These are phyloP conservation scores for Diplazon laetatorius DNA, from an alignment of 2,888 invertebrate genomes.

Conservation along the genomic window DNA sequence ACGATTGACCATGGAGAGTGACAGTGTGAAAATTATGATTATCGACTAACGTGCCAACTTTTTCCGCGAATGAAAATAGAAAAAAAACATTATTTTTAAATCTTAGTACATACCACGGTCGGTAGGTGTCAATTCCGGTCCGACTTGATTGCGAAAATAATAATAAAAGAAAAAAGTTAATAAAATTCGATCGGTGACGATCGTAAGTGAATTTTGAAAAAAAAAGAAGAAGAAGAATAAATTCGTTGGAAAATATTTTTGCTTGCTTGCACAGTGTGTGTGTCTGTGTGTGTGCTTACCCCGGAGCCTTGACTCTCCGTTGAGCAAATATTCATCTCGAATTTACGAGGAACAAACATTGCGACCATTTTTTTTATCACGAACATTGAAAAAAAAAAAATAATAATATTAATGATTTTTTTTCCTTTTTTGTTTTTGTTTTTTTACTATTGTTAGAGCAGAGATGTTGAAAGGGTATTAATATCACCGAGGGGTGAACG, in stretches of 20 bases:
- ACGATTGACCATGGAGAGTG: too few species aligned
- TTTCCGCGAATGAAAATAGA: background rate
- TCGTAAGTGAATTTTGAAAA: too few species aligned
- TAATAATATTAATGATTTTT: too few species aligned
- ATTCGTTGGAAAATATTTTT: background rate
- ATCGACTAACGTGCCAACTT: background rate
- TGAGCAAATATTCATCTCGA: constrained; percentile 40
- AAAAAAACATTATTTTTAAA: background rate
- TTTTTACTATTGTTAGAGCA: too few species aligned
- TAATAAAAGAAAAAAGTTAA: constrained; percentile 5
- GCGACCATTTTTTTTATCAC: background rate
- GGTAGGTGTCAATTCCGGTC: background rate
- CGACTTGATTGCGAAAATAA: background rate
- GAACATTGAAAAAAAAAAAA: too few species aligned
- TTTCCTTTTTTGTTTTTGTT: too few species aligned
- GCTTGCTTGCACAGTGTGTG: too few species aligned
- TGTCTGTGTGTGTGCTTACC: constrained; percentile 19
- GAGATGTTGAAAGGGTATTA: too few species aligned
- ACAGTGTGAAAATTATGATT: too few species aligned
- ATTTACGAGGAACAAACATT: background rate
- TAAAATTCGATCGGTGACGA: background rate
- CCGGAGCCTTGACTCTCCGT: constrained; percentile 48
- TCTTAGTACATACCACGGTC: background rate
- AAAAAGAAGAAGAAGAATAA: background rate
- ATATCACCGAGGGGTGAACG: constrained; percentile 1